Evolutionary conservation across 2,797 vertebrate species (phyloP).

Genomic region (Craterocephalus amniculus): DNA sequence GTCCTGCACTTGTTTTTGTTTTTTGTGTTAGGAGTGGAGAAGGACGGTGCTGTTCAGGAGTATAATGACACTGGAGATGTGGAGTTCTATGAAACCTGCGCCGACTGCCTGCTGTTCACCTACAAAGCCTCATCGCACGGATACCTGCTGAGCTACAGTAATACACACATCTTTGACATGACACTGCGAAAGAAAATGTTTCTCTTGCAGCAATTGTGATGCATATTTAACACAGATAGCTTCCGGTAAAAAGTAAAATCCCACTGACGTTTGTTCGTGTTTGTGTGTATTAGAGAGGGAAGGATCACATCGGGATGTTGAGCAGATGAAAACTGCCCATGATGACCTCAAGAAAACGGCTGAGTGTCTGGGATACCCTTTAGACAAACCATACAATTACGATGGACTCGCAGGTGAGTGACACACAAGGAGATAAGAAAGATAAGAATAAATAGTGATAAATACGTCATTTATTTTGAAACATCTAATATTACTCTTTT

Average conservation of each 20-base stretch:
- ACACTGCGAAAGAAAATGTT: neutral
- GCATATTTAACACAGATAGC: neutral
- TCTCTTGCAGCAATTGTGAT: neutral
- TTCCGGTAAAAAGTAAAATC: neutral
- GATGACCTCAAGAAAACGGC: neutral
- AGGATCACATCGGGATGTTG: constrained; percentile 14
- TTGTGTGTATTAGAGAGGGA: constrained; percentile 23
- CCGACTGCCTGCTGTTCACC: constrained; percentile 5
- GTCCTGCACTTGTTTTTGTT: neutral
- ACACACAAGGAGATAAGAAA: neutral
- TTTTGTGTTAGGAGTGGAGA: constrained; percentile 1
- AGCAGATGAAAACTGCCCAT: neutral
- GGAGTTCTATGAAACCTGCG: constrained; percentile 14
- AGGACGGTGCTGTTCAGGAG: neutral
- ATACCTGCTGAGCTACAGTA: constrained; percentile 19
- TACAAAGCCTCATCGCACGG: neutral
- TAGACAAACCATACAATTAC: neutral
- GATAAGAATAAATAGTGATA: neutral
- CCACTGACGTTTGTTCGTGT: neutral
- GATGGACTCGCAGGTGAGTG: constrained; percentile 26
- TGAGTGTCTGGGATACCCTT: constrained; percentile 19
- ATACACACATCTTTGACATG: neutral
- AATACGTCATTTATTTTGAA: neutral
- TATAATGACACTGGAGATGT: neutral
- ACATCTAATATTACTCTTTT: neutral